These are phyloP conservation scores for Agrilus biguttatus DNA, from an alignment of 2,888 invertebrate species.

Conservation along the genomic window DNA sequence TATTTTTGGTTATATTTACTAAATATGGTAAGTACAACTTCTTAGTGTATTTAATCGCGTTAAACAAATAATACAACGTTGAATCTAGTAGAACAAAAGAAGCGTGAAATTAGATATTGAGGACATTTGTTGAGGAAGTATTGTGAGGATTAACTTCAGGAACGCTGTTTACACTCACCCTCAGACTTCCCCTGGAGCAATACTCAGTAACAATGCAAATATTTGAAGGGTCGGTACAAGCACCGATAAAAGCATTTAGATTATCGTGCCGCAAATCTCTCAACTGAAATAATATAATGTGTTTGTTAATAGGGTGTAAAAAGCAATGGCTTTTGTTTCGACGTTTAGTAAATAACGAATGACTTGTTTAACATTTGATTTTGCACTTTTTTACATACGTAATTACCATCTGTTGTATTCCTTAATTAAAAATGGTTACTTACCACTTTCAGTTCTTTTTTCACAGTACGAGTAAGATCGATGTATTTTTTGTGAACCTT, in stretches of 20 bases:
- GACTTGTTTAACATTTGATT: no score
- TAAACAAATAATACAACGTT: no score
- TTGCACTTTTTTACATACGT: no score
- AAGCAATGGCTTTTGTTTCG: not conserved
- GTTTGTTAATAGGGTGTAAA: not conserved
- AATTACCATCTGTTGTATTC: no score
- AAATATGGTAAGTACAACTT: no score
- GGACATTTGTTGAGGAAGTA: no score
- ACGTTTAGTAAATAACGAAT: no score
- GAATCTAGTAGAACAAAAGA: no score
- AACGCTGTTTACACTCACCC: slow-evolving; percentile 38
- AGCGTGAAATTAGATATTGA: no score
- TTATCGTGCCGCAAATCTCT: slow-evolving; percentile 84
- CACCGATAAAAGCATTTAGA: slow-evolving; percentile 81
- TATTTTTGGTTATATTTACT: no score
- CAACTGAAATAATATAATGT: slow-evolving; percentile 43
- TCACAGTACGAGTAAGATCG: slow-evolving; percentile 79
- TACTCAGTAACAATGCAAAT: slow-evolving; percentile 82
- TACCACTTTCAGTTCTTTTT: slow-evolving; percentile 84
- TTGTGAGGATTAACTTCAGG: no score
- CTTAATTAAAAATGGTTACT: slow-evolving; percentile 19
- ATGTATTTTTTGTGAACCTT: slow-evolving; percentile 72
- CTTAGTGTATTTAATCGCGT: no score
- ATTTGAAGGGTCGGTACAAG: slow-evolving; percentile 80
- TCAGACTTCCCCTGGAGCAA: slow-evolving; percentile 79